Base-by-base conservation (phyloP, 2,797 vertebrate species). In the Glyptemys insculpta region DNA sequence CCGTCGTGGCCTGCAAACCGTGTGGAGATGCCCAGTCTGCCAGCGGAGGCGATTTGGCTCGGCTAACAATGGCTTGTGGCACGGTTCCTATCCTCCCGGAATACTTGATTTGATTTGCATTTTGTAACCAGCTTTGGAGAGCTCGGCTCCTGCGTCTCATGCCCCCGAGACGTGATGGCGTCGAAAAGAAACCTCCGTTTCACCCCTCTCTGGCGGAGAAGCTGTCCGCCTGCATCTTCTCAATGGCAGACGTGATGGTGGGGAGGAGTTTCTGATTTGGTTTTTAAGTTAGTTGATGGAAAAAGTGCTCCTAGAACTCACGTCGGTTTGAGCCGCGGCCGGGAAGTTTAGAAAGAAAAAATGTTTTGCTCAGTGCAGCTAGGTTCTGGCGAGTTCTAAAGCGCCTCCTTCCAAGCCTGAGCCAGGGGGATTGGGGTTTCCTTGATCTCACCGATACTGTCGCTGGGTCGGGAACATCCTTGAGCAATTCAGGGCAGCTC, bases 101-200 rank as follows among this genome's bases (percentile, higher is more conserved):
- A 97, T 97, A 98, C 97, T 97, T 97, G 97, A 97, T 95, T 65
- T 97, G 41, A 50, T 87, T 95, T 44, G 86, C 94, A 57, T 81
- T 79, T 79, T 79, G 74, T 49, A 89, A 83, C 91, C 96, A 95
- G 97, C 96, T 97, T 96, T 93, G 96, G 96, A 91, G 94, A 91
- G 93, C 96, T 96, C 94, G 12, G 83, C 94, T 94, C 91, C 88
- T 95, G 72, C 91, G 91, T 97, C 95, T 88, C 85, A 85, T 91
- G 95, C 94, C 96, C 95, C 94, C 86, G 95, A 94, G 93, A 96
- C 54, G 89, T 87, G 68, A 74, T 95, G 91, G 89, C 83, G 91
- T 85, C 94, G 50, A 91, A 92, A 76, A 47, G 54, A 92, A 56
- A 49, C 87, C 88, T 86, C 49, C 87, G 8, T 89, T 41, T 76